A percentile compares a stretch with the other conserved stretches of the same genome.
These are phyloP conservation scores for Drosophila quinaria DNA, from an alignment of 2,888 invertebrate genomes.

Conservation along the genomic window DNA sequence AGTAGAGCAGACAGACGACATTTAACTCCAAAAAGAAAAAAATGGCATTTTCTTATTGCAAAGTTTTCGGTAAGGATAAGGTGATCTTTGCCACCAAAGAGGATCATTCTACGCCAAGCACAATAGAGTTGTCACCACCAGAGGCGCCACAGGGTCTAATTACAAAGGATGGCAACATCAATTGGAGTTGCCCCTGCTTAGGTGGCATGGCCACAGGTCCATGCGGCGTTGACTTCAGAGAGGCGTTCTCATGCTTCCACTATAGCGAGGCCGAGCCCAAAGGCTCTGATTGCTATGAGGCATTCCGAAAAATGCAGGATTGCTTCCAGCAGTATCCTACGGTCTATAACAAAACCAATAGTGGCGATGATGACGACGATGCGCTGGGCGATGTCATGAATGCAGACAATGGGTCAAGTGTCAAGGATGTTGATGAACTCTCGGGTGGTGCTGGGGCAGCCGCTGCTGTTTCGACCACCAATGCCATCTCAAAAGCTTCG, in stretches of 20 bases:
- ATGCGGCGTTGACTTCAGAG: constrained; percentile 96
- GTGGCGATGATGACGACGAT: constrained; percentile 87
- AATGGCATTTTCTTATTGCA: constrained; percentile 83
- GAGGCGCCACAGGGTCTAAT: constrained; percentile 93
- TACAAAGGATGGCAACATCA: constrained; percentile 94
- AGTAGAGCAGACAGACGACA: neutral
- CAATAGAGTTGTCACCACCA: constrained; percentile 89
- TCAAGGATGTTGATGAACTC: constrained; percentile 57
- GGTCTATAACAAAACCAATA: constrained; percentile 91
- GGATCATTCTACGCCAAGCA: constrained; percentile 91
- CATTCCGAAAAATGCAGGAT: constrained; percentile 95
- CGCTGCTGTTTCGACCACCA: constrained; percentile 4
- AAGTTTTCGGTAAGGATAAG: constrained; percentile 90
- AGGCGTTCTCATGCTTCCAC: constrained; percentile 98
- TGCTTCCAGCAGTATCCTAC: constrained; percentile 96
- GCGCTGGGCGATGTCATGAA: constrained; percentile 71
- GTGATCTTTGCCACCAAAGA: constrained; percentile 93
- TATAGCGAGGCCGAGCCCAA: constrained; percentile 95
- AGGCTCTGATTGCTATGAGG: constrained; percentile 96
- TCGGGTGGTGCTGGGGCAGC: constrained; percentile 45
- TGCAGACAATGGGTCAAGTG: constrained; percentile 60
- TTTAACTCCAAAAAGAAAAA: constrained; percentile 22
- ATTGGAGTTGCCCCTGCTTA: constrained; percentile 98
- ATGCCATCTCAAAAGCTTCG: constrained; percentile 12
- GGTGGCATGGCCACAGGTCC: constrained; percentile 99